Evolutionary conservation across 2,113 vertebrate species (phyloP), one percentile per base, ranked within the genome.

Genomic region (Cyprinus carpio): DNA sequence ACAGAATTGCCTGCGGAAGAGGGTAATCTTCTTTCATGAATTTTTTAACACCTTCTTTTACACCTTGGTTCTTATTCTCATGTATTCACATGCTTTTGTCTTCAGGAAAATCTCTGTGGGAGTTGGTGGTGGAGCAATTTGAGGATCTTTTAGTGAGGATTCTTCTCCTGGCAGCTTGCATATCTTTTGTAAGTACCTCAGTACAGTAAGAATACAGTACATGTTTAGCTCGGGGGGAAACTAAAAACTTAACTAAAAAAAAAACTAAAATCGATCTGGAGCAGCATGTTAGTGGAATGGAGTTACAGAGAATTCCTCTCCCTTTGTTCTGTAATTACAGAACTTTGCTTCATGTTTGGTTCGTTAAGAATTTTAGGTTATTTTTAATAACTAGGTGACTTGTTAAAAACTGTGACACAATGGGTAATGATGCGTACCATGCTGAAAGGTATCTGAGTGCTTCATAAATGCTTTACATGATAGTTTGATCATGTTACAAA

Each of bases 131-230:
- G 82, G 98, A 99, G 87, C 98, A 99, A 85, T 99, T 99, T 92
- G 98, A 99, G 95, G 98, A 99, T 90, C 92, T 99, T 86, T 92
- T 99, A 89, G 98, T 99, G 92, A 96, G 98, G 94, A 99, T 99
- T 94, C 96, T 99, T 90, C 95, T 99, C 89, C 92, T 99, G 89
- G 98, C 98, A 83, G 98, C 98, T 78, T 99, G 98, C 93, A 99
- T 99, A 96, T 99, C 98, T 86, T 98, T 99, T 92, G 97, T 99
- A 95, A 99, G 97, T 98, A 96, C 46, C 18, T 82, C 64, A 40
- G 15, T n/a, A 25, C 25, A 31, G 9, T 25, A 25, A 49, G 40
- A 64, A 43, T 65, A 65, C 4, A 20, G 8, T 65, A 43, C 9
- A 23, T 2, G 0, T 27, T 25, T 40, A n/a, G 7, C 15, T n/a